Evolutionary conservation across 2,888 invertebrate species (phyloP).

Genomic region (Tenodera sinensis): DNA sequence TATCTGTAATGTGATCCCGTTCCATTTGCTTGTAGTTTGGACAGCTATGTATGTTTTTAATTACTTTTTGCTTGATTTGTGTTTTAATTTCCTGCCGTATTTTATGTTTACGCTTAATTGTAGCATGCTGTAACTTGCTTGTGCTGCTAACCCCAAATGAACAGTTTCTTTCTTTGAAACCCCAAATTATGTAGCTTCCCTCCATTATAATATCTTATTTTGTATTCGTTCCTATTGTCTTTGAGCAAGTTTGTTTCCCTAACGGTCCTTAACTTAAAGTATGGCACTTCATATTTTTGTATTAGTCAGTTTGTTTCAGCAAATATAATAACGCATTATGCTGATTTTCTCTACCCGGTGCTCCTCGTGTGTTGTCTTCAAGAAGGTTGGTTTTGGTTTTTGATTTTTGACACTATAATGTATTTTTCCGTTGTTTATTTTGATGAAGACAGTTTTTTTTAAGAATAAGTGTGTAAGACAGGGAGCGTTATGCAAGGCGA

Average conservation of each 20-base stretch:
- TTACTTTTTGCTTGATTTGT: not conserved
- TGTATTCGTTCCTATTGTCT: not conserved
- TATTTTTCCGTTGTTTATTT: not conserved
- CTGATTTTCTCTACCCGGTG: not conserved
- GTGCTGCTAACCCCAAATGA: not conserved
- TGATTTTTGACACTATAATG: not conserved
- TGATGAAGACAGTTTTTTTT: not conserved
- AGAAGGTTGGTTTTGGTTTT: not conserved
- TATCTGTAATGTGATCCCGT: not conserved
- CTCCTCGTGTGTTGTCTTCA: not conserved
- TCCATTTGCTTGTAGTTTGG: not conserved
- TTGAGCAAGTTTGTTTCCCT: not conserved
- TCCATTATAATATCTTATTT: not conserved
- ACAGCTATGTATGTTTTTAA: not conserved
- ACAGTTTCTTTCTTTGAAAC: not conserved
- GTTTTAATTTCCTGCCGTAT: not conserved
- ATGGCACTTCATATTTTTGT: conserved; percentile 44
- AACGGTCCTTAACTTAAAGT: conserved; percentile 33
- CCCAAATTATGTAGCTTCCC: not conserved
- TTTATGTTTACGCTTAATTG: not conserved
- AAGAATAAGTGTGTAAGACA: not conserved
- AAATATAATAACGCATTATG: conserved; percentile 19
- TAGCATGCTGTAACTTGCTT: not conserved
- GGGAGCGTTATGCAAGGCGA: not conserved
- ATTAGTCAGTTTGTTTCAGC: conserved; percentile 5